Evolutionary conservation across 2,797 vertebrate genomes (phyloP), one percentile per base, ranked within the genome.

Genomic region (Brachymystax lenok): DNA sequence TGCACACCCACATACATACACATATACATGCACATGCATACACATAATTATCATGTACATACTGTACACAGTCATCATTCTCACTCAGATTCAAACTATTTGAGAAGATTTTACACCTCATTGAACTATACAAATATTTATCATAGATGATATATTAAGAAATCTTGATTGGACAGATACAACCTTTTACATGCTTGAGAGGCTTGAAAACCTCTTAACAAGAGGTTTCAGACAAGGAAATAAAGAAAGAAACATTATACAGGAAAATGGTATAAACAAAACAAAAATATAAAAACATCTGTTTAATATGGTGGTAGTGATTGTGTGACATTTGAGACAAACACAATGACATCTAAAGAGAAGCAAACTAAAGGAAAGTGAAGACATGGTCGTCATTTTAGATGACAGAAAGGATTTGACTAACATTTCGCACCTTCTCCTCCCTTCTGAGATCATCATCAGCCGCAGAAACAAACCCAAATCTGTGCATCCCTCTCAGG

Each of bases 261-360:
- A 81, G 46, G 5, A 64, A n/a, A 73, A 82, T 88, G 87, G 86
- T 73, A 69, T 73, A 88, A 77, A 88, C 79, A 77, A 83, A 88
- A 71, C 68, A 81, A 85, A 82, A 72, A 61, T 81, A 51, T 27
- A 82, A 74, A 71, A 72, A 54, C 56, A 80, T 81, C 79, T 83
- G 73, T 79, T 80, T 28, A 67, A 35, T 76, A 52, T 66, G 69
- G 70, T 40, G 28, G 66, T 69, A 66, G 82, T 77, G 80, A 74
- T 50, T 71, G 66, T 73, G 19, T 76, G 69, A 75, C 19, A 73
- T 67, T 72, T 72, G 67, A 77, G 14, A 74, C 19, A 24, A 68
- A 33, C 24, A 74, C 27, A 73, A 80, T 78, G 71, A 17, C 35
- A 40, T 69, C 51, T 66, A 35, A 56, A 59, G n/a, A 52, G 17